Evolutionary conservation across 2,797 vertebrate species (phyloP).

Genomic region (Gorsachius magnificus): DNA sequence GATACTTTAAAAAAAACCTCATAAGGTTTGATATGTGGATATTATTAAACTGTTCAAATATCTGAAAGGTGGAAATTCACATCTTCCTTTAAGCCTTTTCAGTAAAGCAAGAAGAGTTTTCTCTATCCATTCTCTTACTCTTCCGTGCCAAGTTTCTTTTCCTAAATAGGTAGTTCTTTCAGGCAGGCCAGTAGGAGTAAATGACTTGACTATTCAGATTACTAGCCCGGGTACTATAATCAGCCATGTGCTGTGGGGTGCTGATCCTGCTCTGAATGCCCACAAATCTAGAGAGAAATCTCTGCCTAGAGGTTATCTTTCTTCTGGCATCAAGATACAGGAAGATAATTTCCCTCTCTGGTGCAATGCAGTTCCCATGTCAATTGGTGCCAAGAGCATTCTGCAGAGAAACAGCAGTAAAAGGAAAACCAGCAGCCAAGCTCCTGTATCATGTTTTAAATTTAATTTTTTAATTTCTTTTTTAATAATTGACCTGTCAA

Average conservation of each 20-base stretch:
- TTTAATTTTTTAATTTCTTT: constrained; percentile 59
- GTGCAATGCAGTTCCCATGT: constrained; percentile 71
- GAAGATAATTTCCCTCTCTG: constrained; percentile 56
- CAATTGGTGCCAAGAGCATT: constrained; percentile 59
- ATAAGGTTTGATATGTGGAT: background rate
- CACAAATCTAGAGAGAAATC: constrained; percentile 8
- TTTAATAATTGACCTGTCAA: constrained; percentile 78
- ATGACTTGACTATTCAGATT: background rate
- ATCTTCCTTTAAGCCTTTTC: constrained; percentile 31
- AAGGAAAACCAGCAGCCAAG: constrained; percentile 64
- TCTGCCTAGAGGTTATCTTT: constrained; percentile 42
- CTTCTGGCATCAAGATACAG: constrained; percentile 47
- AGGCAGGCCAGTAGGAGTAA: background rate
- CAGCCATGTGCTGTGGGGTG: background rate
- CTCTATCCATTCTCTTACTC: constrained; percentile 9
- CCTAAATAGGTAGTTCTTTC: constrained; percentile 1
- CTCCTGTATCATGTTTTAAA: constrained; percentile 50
- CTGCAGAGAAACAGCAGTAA: constrained; percentile 67
- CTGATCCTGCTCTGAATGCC: constrained; percentile 20
- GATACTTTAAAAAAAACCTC: background rate
- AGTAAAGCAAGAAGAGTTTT: background rate
- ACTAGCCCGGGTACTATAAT: background rate
- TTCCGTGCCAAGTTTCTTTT: background rate
- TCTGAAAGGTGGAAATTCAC: background rate
- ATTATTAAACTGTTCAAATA: constrained; percentile 18